phyloP scores from a whole-genome alignment of 2,113 vertebrate genomes.

The Tretioscincus oriximinensis region DNA sequence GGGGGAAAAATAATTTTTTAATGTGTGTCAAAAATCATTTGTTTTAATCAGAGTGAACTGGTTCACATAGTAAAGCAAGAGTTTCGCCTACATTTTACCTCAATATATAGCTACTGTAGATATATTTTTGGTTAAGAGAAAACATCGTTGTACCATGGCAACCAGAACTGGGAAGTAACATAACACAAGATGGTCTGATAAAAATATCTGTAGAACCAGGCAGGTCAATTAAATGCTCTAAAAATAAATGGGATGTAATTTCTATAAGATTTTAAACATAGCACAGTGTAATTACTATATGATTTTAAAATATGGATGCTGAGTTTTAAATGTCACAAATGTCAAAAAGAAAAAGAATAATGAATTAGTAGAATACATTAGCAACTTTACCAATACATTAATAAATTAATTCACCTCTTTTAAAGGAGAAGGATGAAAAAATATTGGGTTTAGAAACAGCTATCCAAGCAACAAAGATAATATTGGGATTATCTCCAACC shows the following conservation, averaged over 20 bases:
- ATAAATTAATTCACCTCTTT: neutral
- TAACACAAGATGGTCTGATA: slow-evolving; percentile 61
- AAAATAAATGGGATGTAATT: slow-evolving; percentile 63
- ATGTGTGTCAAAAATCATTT: too few relatives aligned
- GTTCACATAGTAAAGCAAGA: neutral
- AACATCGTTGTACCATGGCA: slow-evolving; percentile 66
- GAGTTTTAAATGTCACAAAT: slow-evolving; percentile 27
- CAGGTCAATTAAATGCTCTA: slow-evolving; percentile 65
- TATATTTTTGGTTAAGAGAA: slow-evolving; percentile 70
- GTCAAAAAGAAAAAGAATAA: slow-evolving; percentile 33
- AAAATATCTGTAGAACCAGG: slow-evolving; percentile 65
- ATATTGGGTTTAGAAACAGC: slow-evolving; percentile 35
- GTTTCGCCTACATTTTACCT: slow-evolving; percentile 21
- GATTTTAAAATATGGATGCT: slow-evolving; percentile 35
- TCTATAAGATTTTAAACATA: slow-evolving; percentile 46
- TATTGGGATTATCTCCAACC: neutral
- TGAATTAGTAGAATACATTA: slow-evolving; percentile 9
- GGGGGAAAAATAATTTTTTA: too few relatives aligned
- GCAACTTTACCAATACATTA: slow-evolving; percentile 32
- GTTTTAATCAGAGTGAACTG: slow-evolving; percentile 2
- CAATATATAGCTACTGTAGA: slow-evolving; percentile 52
- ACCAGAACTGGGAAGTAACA: slow-evolving; percentile 63
- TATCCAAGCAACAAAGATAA: fast-evolving
- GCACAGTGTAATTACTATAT: slow-evolving; percentile 36
- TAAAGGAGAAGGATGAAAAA: neutral